These are phyloP conservation scores for Aselliscus stoliczkanus DNA, from an alignment of 2,797 vertebrate genomes.

Conservation along the genomic window DNA sequence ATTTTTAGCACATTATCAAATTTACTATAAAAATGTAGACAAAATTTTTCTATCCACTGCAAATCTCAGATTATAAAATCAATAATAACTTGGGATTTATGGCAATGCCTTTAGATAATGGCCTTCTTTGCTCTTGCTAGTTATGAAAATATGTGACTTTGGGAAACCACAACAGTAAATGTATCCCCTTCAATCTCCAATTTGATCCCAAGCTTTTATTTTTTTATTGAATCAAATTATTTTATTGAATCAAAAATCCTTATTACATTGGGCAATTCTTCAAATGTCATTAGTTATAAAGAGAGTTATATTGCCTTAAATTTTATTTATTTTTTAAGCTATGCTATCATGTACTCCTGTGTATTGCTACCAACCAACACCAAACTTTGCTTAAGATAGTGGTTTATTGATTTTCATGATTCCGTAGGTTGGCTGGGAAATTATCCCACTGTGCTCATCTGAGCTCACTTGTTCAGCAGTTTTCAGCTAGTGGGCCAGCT, in stretches of 20 bases:
- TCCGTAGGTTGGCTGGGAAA: background rate
- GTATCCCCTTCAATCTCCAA: background rate
- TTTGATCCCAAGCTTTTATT: background rate
- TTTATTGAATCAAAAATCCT: background rate
- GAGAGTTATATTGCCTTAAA: background rate
- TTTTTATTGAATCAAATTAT: background rate
- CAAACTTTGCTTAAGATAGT: background rate
- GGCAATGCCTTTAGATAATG: background rate
- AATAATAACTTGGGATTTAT: conserved; percentile 37
- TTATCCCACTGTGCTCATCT: background rate
- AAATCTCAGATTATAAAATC: conserved; percentile 52
- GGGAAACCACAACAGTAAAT: background rate
- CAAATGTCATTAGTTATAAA: background rate
- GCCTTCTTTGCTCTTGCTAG: background rate
- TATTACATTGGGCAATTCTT: background rate
- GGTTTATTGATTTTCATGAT: background rate
- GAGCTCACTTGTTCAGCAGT: background rate
- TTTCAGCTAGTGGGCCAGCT: background rate
- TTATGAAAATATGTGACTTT: conserved; percentile 23
- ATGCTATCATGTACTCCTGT: background rate
- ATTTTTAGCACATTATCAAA: conserved; percentile 33
- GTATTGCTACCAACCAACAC: background rate
- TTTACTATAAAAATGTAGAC: conserved; percentile 16
- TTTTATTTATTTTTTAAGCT: background rate
- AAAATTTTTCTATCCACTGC: background rate